Evolutionary conservation across 2,888 invertebrate species (phyloP).

Genomic region (Platerodrilus igneus): DNA sequence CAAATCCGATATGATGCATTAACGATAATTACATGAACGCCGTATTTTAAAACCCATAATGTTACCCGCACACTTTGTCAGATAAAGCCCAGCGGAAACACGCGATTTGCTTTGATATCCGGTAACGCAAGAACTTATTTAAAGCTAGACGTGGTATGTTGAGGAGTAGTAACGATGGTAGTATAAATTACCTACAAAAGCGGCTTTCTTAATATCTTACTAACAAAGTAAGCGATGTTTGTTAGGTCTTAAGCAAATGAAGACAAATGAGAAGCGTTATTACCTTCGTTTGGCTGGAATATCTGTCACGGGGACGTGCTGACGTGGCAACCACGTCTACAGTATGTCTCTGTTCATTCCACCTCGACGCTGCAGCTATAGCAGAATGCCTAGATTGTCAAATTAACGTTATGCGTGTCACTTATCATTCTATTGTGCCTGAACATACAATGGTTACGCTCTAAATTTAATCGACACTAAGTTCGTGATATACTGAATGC

Average conservation of each 20-base stretch:
- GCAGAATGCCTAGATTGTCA: conserved; percentile 38
- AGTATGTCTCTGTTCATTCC: conserved; percentile 34
- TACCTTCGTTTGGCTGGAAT: conserved; percentile 45
- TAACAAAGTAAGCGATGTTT: conserved; percentile 35
- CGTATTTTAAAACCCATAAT: no score
- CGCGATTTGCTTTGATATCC: conserved; percentile 19
- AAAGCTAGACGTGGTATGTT: conserved; percentile 7
- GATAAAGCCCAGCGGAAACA: conserved; percentile 16
- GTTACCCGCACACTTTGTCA: no score
- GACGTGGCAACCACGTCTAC: conserved; percentile 33
- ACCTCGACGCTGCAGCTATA: conserved; percentile 30
- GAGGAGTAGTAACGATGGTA: conserved; percentile 22
- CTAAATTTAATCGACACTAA: conserved; percentile 19
- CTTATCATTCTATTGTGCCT: conserved; percentile 28
- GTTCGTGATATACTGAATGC: conserved; percentile 13
- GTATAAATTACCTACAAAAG: conserved; percentile 28
- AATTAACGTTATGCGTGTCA: conserved; percentile 35
- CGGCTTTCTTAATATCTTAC: conserved; percentile 34
- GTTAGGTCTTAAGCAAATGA: conserved; percentile 45
- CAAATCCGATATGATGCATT: no score
- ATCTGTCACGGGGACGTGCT: conserved; percentile 39
- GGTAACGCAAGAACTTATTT: conserved; percentile 19
- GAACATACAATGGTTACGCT: conserved; percentile 18
- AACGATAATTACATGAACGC: no score
- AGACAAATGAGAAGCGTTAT: conserved; percentile 48